These are phyloP conservation scores for Brachirus orientalis DNA, from an alignment of 2,113 vertebrate species.

Conservation along the genomic window DNA sequence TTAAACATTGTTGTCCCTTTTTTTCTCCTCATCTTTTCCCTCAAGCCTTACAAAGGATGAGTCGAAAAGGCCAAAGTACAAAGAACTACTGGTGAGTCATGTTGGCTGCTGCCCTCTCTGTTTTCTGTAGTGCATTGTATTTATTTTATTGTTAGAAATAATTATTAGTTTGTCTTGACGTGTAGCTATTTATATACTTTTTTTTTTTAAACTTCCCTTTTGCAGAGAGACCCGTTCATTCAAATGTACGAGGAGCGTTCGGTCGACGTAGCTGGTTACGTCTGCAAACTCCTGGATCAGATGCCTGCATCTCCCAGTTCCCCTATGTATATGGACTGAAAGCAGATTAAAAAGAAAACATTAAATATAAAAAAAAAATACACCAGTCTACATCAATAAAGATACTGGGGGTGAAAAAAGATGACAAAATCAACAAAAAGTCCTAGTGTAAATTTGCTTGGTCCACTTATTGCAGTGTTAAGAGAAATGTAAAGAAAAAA, in stretches of 20 bases:
- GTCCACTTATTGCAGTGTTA: conserved; percentile 87
- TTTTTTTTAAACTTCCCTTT: neutral
- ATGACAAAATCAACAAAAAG: conserved; percentile 54
- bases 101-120: no score
- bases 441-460: conserved; percentile 85
- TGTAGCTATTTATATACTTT: no score
- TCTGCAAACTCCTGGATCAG: conserved; percentile 96
- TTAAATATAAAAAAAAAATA: conserved; percentile 51
- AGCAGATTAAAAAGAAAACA: conserved; percentile 76
- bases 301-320: conserved; percentile 97
- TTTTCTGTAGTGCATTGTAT: neutral
- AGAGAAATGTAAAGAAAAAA: conserved; percentile 45
- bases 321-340: conserved; percentile 96
- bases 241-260: conserved; percentile 98
- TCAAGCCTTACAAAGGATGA: conserved; percentile 99
- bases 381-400: conserved; percentile 31
- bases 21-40: neutral
- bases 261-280: conserved; percentile 94
- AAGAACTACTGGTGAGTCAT: conserved; percentile 93
- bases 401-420: neutral
- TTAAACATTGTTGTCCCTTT: no score
- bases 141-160: neutral
- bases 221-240: conserved; percentile 96
- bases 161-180: neutral
- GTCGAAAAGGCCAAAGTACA: conserved; percentile 99